A percentile compares a stretch with the other conserved stretches of the same genome.
Conservation (phyloP, 2,797 vertebrate genomes). For the Apogon hyalosoma region DNA sequence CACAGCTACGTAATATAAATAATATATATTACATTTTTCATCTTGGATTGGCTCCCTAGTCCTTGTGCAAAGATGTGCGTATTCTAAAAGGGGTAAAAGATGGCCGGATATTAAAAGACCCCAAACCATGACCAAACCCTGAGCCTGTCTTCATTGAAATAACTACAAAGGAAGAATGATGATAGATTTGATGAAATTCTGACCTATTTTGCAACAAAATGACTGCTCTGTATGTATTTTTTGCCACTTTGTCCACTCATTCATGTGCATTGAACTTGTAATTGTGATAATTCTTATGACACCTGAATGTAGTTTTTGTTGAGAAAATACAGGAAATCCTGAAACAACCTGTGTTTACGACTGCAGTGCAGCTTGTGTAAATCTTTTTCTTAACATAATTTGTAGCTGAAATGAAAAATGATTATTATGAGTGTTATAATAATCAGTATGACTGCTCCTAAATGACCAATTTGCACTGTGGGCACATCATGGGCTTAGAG, state of each 20-base stretch:
- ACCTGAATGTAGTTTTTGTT: conserved; percentile 40
- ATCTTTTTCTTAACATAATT: conserved; percentile 16
- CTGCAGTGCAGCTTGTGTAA: conserved; percentile 36
- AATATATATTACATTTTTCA: too few species aligned
- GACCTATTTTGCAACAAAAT: conserved; percentile 9
- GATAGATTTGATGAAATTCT: conserved; percentile 18
- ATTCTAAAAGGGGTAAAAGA: not conserved
- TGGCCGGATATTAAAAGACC: not conserved
- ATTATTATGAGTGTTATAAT: conserved; percentile 37
- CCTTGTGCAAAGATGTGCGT: not conserved
- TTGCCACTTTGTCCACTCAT: conserved; percentile 24
- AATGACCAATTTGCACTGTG: conserved; percentile 4
- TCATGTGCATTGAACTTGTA: conserved; percentile 49
- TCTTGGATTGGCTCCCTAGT: not conserved
- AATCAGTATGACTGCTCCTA: conserved; percentile 21
- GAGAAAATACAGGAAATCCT: conserved; percentile 35
- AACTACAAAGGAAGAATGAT: not conserved
- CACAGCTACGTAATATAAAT: too few species aligned
- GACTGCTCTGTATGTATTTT: conserved; percentile 7
- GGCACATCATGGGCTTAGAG: conserved; percentile 12
- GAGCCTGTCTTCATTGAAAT: conserved; percentile 2
- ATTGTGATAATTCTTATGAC: conserved; percentile 42
- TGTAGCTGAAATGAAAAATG: conserved; percentile 33
- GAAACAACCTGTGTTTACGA: conserved; percentile 31
- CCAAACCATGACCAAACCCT: conserved; percentile 2